Evolutionary conservation across 2,113 vertebrate species (phyloP).

Genomic region (Sebastes schlegelii): DNA sequence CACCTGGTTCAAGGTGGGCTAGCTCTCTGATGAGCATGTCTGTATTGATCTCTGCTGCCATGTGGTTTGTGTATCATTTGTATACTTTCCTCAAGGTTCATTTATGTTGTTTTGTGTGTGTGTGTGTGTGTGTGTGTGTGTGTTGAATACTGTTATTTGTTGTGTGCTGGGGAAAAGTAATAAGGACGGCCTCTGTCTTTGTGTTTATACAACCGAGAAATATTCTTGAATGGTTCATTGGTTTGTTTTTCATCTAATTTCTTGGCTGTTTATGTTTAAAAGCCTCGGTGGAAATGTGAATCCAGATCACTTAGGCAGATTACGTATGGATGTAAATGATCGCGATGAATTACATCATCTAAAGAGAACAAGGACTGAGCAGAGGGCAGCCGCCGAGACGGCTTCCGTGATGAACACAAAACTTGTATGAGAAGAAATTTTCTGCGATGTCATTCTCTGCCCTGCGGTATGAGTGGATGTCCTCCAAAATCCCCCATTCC

Average conservation of each 20-base stretch:
- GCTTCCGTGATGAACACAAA: constrained; percentile 53
- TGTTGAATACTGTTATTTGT: constrained; percentile 1
- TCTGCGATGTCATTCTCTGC: constrained; percentile 60
- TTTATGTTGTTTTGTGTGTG: neutral
- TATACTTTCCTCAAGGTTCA: constrained; percentile 17
- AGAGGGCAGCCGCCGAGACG: constrained; percentile 41
- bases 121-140: neutral
- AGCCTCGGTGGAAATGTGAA: constrained; percentile 40
- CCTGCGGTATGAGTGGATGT: constrained; percentile 55
- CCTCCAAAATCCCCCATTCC: constrained; percentile 61
- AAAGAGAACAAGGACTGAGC: constrained; percentile 29
- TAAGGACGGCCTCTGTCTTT: constrained; percentile 19
- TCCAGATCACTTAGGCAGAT: constrained; percentile 68
- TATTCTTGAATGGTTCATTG: constrained; percentile 45
- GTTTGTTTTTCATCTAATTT: constrained; percentile 66
- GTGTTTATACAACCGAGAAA: constrained; percentile 38
- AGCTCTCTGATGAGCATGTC: neutral
- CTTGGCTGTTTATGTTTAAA: constrained; percentile 55
- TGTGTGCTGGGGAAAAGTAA: neutral
- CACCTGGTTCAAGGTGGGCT: constrained; percentile 96
- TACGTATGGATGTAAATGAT: constrained; percentile 43
- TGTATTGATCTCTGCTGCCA: neutral
- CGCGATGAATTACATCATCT: constrained; percentile 22
- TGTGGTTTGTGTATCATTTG: constrained; percentile 7
- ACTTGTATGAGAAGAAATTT: constrained; percentile 45